These are phyloP conservation scores for Eilema griseolum DNA, from an alignment of 2,888 invertebrate genomes.

Conservation along the genomic window DNA sequence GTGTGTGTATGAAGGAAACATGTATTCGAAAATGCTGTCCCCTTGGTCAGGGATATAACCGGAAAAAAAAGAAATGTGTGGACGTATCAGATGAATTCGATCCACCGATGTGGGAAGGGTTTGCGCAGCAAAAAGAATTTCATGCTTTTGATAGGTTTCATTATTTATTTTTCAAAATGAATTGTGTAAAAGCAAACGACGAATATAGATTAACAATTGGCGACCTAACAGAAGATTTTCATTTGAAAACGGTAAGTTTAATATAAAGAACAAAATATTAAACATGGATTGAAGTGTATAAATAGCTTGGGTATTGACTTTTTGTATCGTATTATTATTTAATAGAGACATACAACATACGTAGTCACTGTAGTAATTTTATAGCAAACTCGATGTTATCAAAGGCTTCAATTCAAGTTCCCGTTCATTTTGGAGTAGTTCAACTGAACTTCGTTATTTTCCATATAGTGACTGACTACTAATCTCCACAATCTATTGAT, in stretches of 20 bases:
- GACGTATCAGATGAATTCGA: constrained; percentile 9
- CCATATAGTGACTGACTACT: no score
- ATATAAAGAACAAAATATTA: background rate
- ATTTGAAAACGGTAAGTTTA: constrained; percentile 16
- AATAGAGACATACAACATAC: background rate
- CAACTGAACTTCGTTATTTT: no score
- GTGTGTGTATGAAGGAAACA: constrained; percentile 60
- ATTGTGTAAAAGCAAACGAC: constrained; percentile 5
- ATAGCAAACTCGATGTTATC: background rate
- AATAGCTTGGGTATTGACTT: background rate
- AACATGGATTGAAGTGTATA: background rate
- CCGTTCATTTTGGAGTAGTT: no score
- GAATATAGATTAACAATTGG: background rate
- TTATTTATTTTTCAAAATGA: constrained; percentile 10
- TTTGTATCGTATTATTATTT: background rate
- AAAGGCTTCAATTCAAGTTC: no score
- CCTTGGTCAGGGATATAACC: constrained; percentile 55
- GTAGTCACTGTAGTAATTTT: background rate
- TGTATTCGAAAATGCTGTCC: constrained; percentile 74
- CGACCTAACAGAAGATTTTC: constrained; percentile 2
- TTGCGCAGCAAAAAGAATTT: background rate
- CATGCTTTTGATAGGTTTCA: background rate
- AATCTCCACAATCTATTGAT: no score
- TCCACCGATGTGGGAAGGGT: constrained; percentile 11
- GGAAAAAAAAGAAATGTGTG: background rate